Evolutionary conservation across 2,888 invertebrate species (phyloP).

Genomic region (Pollenia griseotomentosa): DNA sequence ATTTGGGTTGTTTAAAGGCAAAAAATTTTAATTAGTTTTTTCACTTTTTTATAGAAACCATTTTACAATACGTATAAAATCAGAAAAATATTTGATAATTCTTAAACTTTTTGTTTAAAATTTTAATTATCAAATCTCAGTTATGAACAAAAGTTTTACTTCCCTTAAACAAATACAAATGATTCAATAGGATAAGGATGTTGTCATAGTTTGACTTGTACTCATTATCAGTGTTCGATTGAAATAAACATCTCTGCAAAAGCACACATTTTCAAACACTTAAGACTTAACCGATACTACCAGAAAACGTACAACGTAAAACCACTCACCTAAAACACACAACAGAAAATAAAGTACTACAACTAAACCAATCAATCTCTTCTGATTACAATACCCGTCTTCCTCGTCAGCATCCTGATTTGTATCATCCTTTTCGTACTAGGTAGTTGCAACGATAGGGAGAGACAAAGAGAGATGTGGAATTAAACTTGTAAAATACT

Average conservation of each 20-base stretch:
- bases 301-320: neutral
- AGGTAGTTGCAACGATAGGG: neutral
- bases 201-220: constrained; percentile 14
- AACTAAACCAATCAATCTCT: constrained; percentile 45
- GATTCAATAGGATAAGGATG: constrained; percentile 7
- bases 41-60: neutral
- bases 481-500: neutral
- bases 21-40: no score
- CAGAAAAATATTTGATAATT: no score
- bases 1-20: no score
- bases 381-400: neutral
- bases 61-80: neutral
- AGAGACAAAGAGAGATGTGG: no score
- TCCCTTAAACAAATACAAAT: neutral
- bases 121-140: no score
- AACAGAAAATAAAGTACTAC: constrained; percentile 17
- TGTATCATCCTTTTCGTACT: neutral
- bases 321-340: neutral
- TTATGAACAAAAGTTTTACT: neutral
- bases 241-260: neutral
- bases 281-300: neutral
- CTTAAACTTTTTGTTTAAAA: no score
- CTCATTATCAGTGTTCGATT: constrained; percentile 42
- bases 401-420: constrained; percentile 1
- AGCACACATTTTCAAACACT: neutral